Percentiles rank a stretch among this genome's conserved stretches.
Evolutionary conservation across 2,113 vertebrate species (phyloP).

Genomic region (Chlorodrepanis virens): DNA sequence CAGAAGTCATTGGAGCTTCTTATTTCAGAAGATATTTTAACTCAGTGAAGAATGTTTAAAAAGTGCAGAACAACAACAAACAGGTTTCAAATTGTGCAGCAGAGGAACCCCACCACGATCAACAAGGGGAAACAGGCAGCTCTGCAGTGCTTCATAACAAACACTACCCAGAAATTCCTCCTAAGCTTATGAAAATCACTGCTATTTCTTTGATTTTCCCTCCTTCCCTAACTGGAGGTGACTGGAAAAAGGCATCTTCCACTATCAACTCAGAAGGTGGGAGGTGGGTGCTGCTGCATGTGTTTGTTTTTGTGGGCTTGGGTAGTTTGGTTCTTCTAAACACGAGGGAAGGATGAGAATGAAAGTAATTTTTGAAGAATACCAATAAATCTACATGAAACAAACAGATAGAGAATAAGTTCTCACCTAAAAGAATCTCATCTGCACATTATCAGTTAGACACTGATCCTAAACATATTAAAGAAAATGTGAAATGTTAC

Average conservation of each 20-base stretch:
- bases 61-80: neutral
- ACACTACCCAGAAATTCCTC: neutral
- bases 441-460: neutral
- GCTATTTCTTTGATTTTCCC: neutral
- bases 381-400: neutral
- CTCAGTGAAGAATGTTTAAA: neutral
- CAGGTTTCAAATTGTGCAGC: neutral
- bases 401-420: neutral
- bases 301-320: neutral
- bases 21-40: neutral
- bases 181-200: neutral
- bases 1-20: neutral
- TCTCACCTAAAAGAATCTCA: neutral
- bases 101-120: neutral
- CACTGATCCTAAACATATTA: neutral
- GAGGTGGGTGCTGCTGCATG: neutral
- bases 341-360: neutral
- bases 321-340: neutral
- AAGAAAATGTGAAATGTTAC: slow-evolving; percentile 29
- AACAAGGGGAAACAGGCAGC: neutral
- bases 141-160: neutral
- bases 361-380: neutral
- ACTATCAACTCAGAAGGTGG: neutral
- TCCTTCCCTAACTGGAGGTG: neutral
- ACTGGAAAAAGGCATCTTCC: neutral